These are phyloP conservation scores for Aradophagus sp. DNA, from an alignment of 1,140 invertebrate species.

Conservation along the genomic window DNA sequence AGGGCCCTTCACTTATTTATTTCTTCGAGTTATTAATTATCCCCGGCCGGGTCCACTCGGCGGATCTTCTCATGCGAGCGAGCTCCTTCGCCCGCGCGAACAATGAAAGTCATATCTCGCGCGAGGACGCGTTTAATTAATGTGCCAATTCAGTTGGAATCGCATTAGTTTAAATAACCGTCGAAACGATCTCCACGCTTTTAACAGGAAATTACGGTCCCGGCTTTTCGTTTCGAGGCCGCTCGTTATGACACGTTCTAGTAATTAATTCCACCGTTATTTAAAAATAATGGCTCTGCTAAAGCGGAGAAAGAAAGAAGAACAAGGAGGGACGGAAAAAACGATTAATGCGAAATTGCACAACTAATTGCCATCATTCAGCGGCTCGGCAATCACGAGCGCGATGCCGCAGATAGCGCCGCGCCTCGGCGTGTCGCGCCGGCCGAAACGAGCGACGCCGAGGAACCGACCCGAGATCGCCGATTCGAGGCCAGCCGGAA, in stretches of 20 bases:
- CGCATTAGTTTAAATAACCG: slow-evolving; percentile 54
- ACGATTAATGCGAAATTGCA: slow-evolving; percentile 27
- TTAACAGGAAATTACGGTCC: slow-evolving; percentile 45
- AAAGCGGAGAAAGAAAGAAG: too few species aligned
- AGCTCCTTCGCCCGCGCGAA: slow-evolving; percentile 29
- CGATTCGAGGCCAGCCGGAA: too few species aligned
- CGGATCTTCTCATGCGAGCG: slow-evolving; percentile 37
- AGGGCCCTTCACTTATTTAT: slow-evolving; percentile 48
- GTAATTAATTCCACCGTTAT: slow-evolving; percentile 35
- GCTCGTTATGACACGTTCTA: slow-evolving; percentile 25
- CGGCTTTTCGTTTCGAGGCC: slow-evolving; percentile 28
- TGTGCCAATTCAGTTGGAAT: slow-evolving; percentile 54
- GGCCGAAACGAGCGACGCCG: too few species aligned
- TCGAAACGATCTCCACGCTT: slow-evolving; percentile 46
- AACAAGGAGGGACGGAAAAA: slow-evolving; percentile 3
- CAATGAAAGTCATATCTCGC: slow-evolving; percentile 55
- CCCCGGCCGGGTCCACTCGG: slow-evolving; percentile 41
- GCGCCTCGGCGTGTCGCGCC: too few species aligned
- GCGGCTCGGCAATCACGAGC: neutral
- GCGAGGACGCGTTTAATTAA: slow-evolving; percentile 52
- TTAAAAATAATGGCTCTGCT: slow-evolving; percentile 25
- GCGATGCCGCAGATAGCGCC: too few species aligned
- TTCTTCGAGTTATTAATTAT: slow-evolving; percentile 57
- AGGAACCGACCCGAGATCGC: too few species aligned
- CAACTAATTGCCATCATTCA: slow-evolving; percentile 35